These are phyloP conservation scores for Chrosomus eos DNA, from an alignment of 2,797 vertebrate genomes.

Conservation along the genomic window DNA sequence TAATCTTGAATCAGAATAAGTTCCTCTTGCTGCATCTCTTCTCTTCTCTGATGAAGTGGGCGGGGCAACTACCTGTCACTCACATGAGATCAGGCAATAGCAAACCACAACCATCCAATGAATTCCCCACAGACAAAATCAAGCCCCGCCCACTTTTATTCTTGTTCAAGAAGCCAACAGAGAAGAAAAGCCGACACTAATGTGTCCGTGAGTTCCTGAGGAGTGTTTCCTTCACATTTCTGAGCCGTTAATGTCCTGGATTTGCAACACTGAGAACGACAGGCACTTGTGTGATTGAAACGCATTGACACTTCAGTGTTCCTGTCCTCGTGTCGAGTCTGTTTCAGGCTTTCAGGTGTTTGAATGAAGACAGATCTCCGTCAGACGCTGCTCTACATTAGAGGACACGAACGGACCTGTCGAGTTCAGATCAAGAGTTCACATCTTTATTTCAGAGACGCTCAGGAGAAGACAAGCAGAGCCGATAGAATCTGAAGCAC, in stretches of 20 bases:
- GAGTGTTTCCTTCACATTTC: neutral
- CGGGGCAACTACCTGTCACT: neutral
- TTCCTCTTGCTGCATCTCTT: neutral
- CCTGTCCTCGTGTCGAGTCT: neutral
- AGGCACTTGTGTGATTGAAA: too few species aligned
- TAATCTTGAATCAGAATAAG: neutral
- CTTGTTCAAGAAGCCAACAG: neutral
- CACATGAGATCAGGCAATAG: neutral
- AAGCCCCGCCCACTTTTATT: neutral
- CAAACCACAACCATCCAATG: neutral
- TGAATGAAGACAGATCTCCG: neutral
- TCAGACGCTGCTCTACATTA: constrained; percentile 20
- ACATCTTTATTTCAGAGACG: neutral
- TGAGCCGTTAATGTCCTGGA: neutral
- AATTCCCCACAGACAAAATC: too few species aligned
- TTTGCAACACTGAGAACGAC: too few species aligned
- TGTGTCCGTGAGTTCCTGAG: neutral
- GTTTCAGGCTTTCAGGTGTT: neutral
- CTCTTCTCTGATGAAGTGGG: neutral
- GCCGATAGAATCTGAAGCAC: neutral
- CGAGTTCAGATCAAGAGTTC: neutral
- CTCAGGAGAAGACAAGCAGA: neutral
- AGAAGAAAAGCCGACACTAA: neutral
- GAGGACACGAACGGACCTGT: neutral
- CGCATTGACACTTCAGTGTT: neutral